These are phyloP conservation scores for Physocephala rufipes DNA, from an alignment of 2,888 invertebrate species.

Conservation along the genomic window DNA sequence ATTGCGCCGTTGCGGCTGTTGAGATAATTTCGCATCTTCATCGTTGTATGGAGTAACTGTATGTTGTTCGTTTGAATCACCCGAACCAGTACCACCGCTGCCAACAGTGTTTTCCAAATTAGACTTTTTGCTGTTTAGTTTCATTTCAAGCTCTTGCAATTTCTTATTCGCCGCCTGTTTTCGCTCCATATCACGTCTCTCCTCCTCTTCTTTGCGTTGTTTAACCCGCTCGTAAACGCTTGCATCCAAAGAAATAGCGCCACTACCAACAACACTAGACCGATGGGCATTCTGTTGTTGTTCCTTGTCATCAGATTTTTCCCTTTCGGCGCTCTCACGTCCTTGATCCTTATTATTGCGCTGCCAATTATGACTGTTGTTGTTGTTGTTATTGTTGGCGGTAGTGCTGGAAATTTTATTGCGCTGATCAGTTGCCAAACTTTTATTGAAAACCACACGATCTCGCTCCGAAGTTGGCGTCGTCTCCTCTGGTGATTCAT, in stretches of 20 bases:
- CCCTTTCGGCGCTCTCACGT: conserved; percentile 46
- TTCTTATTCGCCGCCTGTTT: conserved; percentile 73
- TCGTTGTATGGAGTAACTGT: conserved; percentile 46
- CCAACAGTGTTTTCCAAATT: conserved; percentile 47
- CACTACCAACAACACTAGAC: conserved; percentile 48
- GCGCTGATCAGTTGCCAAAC: conserved; percentile 45
- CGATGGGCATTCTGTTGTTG: conserved; percentile 62
- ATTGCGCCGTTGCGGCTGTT: conserved; percentile 41
- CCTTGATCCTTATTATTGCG: conserved; percentile 42
- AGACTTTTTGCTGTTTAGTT: conserved; percentile 70
- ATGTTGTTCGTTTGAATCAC: conserved; percentile 37
- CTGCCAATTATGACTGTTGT: conserved; percentile 42
- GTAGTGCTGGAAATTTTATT: conserved; percentile 49
- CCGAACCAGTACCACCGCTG: conserved; percentile 33
- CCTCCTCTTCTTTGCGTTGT: conserved; percentile 88
- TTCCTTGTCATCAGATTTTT: conserved; percentile 48
- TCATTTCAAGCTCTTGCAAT: conserved; percentile 75
- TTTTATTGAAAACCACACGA: conserved; percentile 49
- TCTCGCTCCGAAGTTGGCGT: conserved; percentile 49
- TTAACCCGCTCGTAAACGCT: conserved; percentile 84
- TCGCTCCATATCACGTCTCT: conserved; percentile 77
- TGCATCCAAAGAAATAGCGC: conserved; percentile 70
- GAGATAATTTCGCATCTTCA: conserved; percentile 43
- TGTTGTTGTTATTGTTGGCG: conserved; percentile 41
- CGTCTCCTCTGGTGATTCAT: conserved; percentile 71